Base-by-base conservation (phyloP, 2,797 vertebrate genomes). In the Sarcoramphus papa region DNA sequence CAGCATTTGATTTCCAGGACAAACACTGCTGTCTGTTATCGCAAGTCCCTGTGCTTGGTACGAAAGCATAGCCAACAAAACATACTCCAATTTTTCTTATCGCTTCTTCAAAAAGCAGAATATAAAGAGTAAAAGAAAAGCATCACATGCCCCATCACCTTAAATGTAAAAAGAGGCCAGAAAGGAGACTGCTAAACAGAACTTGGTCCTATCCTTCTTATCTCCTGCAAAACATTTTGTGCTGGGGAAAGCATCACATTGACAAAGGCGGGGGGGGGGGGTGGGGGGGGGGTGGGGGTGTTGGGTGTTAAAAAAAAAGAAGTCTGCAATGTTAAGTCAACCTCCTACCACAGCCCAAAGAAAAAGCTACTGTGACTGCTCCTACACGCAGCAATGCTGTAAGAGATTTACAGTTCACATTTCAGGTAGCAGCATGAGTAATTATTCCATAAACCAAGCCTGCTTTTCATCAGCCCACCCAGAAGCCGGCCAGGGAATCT, bases 381-480 rank as follows among this genome's bases (percentile, higher is more conserved):
- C 41, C 56, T 83, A 57, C 50, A 33, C 25, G 65, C 69, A 50
- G 74, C 79, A 88, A 24, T 8, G 14, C 53, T 51, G 13, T 12
- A 75, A 53, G 41, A 74, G 48, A 87, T 72, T 43, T 41, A 37
- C n/a, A 90, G 54, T 67, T 92, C 79, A 40, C n/a, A 62, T 67
- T 96, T 91, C 82, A 91, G 90, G 89, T 86, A 79, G 76, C 65
- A 88, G 63, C 41, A 50, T 7, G 28, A 78, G 47, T 33, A 92
- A 86, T 75, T 68, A 64, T 68, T 84, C 64, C 57, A 83, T 27
- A 88, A 93, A 69, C 51, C 25, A 68, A 81, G 28, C 60, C 69
- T 77, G 79, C 54, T 92, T 93, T 88, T 78, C 57, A 45, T 62
- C 90, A 96, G 75, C 68, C 84, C 78, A 90, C 90, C 81, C 90